Evolutionary conservation across 2,113 vertebrate species (phyloP).

Genomic region (Mesembrinibis cayennensis): DNA sequence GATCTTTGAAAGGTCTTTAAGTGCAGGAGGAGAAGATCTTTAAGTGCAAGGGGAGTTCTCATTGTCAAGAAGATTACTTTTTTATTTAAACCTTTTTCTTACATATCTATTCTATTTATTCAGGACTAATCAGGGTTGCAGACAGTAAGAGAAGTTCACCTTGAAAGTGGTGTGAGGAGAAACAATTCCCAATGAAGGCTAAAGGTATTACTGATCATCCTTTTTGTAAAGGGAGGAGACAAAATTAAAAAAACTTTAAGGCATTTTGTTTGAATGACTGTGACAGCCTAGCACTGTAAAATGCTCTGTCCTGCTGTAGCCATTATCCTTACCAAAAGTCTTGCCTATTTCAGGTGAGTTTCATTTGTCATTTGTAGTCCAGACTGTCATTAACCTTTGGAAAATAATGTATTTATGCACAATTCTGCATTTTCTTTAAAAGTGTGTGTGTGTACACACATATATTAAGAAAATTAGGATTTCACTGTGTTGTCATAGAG

Average conservation of each 20-base stretch:
- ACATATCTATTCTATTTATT: background rate
- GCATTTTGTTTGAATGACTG: background rate
- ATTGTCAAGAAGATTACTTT: background rate
- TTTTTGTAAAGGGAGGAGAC: background rate
- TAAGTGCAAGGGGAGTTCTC: background rate
- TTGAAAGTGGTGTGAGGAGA: background rate
- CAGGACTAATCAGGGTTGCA: background rate
- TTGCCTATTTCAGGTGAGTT: background rate
- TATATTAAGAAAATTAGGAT: background rate
- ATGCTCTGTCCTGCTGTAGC: background rate
- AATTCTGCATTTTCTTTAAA: background rate
- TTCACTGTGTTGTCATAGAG: background rate
- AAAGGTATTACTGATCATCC: background rate
- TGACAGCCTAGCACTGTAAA: background rate
- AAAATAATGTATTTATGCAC: background rate
- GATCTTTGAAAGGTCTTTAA: background rate
- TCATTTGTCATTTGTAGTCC: background rate
- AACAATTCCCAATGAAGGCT: background rate
- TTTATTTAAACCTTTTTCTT: background rate
- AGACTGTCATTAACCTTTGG: background rate
- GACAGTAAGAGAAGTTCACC: background rate
- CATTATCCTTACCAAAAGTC: background rate
- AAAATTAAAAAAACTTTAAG: background rate
- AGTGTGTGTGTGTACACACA: accelerated
- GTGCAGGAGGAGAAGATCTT: background rate